Evolutionary conservation across 2,113 vertebrate species (phyloP), one percentile per base, ranked within the genome.

Genomic region (Melanotaenia duboulayi): DNA sequence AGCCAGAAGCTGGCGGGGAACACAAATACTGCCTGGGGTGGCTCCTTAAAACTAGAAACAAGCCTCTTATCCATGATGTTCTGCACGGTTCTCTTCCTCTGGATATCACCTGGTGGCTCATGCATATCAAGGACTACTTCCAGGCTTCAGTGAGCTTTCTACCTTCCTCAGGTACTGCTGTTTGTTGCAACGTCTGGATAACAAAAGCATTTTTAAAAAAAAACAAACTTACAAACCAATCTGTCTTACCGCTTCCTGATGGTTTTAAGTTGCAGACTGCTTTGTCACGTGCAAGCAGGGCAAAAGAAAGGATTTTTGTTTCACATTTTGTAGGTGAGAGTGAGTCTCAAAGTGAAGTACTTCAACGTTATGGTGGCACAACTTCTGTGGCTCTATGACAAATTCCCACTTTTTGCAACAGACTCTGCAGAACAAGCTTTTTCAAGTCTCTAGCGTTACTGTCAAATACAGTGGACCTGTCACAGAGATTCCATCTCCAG

Each of bases 51-150:
- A 88, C 85, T 80, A 74, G 85, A 91, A 81, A 91, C 82, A 82
- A 85, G 80, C 66, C 80, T 90, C 88, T 89, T 90, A 85, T 91
- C 82, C 84, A 57, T 62, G 62, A 65, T 85, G 86, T 87, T 68
- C 52, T 40, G 63, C 35, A 25, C 50, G 19, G 20, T 25, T 87
- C 81, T 85, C 79, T 76, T 87, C 78, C 72, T 84, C 82, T 84
- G 83, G 87, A 91, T 90, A 88, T 91, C 90, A 90, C 84, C 84
- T 86, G 90, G 84, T 74, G 84, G 86, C 81, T 91, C 80, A 85
- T 89, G 86, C 90, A 89, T 89, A 86, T 90, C 82, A 90, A 92
- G 85, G 88, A 77, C 75, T 73, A 64, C 82, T 81, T 56, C 64
- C 50, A 22, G 83, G 72, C 78, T 73, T 66, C 74, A 46, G 74